Base-by-base conservation (phyloP, 2,113 vertebrate genomes). In the Tursiops truncatus region DNA sequence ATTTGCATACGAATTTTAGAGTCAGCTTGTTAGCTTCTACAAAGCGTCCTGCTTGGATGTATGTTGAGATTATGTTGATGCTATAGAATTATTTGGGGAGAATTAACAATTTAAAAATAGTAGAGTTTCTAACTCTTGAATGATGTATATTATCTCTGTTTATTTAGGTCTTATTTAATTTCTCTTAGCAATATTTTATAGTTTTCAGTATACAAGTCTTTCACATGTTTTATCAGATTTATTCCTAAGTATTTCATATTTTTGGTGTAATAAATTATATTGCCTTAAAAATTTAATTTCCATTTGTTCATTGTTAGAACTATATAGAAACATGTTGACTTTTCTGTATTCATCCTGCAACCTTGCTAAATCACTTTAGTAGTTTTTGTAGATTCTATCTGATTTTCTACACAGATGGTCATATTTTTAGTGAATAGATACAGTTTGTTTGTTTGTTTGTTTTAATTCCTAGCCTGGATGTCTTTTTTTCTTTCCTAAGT, bases 341-440 rank as follows among this genome's bases (percentile, higher is more conserved):
- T 96, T 56, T 83, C 15, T 71, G 26, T 83, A 50, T 68, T 74
- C 15, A 25, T 60, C 38, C 28, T 73, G 3, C 63, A 79, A 2
- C 3, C 41, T 89, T 71, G 8, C 13, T 77, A 62, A 81, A 47
- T 73, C 17, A 68, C 28, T 73, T 67, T 56, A 68, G 5, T 77
- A 74, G 15, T 11, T 67, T 95, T 93, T 26, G 26, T 87, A 93
- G 41, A 6, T 92, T 56, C 6, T 36, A 17, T 73, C 41, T 31
- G 21, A 50, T 89, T 83, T 87, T 96, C 15, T 70, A 56, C 3
- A n/a, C 31, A 20, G 38, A 33, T 36, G 3, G 25, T 63, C 11
- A n/a, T 73, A 74, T 44, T 80, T 94, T 85, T 79, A 96, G 31
- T n/a, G 31, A 96, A 53, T 36, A 91, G 44, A 63, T 36, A 41